Base-by-base conservation (phyloP, 2,113 vertebrate species). In the Heteronetta atricapilla region DNA sequence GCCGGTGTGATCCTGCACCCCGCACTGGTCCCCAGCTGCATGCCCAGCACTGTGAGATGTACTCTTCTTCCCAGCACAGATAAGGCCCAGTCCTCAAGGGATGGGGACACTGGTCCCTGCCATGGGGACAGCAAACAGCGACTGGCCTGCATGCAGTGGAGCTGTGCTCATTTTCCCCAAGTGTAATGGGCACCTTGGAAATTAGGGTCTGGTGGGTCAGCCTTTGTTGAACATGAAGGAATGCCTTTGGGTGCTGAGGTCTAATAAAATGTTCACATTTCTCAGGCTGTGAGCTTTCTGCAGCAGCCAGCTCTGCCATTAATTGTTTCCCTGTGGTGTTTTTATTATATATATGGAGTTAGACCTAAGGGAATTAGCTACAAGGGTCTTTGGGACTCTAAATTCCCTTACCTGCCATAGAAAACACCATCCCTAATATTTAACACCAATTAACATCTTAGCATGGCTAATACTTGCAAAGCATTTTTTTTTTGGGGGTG, bases 261-360 rank as follows among this genome's bases (percentile, higher is more conserved):
- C 66, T 92, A 70, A 62, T 25, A 68, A 75, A 67, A 94, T 12
- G 62, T 48, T 91, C 23, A 2, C 60, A 73, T 78, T 91, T 90
- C 59, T 87, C 48, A 89, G 66, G 33, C 44, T 40, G 13, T 88
- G 55, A 89, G 72, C 31, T 22, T 82, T 19, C n/a, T 7, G 1
- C 34, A 66, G 74, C 75, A 89, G 59, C 23, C 84, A 79, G 66
- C 53, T 90, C 58, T 82, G 66, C 48, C 58, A n/a, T 89, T 89
- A 76, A 68, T 85, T 85, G 28, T 91, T 92, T 72, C 58, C 36
- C 36, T 76, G 38, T 15, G 42, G 77, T 58, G 60, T 40, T 90
- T 96, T 90, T 83, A 31, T 42, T 82, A 58, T 42, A 38, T 67
- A 53, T 67, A 40, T 46, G n/a, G 67, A 79, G 28, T 21, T 79